Evolutionary conservation across 1,140 invertebrate species (phyloP), one percentile per base, ranked within the genome.

Genomic region (Pseudoatta argentina): DNA sequence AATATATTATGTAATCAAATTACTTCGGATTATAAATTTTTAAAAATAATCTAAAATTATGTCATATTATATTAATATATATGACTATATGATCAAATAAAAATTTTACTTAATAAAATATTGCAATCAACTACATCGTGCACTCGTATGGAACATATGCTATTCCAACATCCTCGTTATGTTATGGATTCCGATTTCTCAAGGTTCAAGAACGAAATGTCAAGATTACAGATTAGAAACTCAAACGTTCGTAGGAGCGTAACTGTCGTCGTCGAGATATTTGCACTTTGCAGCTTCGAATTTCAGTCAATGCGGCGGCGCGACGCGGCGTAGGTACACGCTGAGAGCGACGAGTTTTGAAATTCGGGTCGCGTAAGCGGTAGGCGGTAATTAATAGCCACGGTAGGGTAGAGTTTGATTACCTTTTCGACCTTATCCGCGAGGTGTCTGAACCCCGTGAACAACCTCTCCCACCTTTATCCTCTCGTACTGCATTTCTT

Each of bases 371-470:
- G 82, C 89, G 88, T 87, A 88, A 90, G 76, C 61, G 86, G 89
- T 82, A 78, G 77, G 53, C 76, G 87, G 89, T 91, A 91, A 91
- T 91, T 91, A 91, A 91, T 91, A 90, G 89, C 89, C 89, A 86
- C 77, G 82, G 18, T 55, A 77, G 64, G 82, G 73, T 55, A 86
- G 89, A 91, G 89, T 91, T 91, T 91, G 89, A 91, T 91, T 91
- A 91, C 89, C 89, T 90, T 91, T 91, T 90, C 89, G 89, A 90
- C 89, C 87, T 91, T 90, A 90, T 90, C 89, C 64, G 21, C 63
- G n/a, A 85, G 27, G 64, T 63, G 73, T 76, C 63, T 63, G 75
- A 44, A 39, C 67, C 76, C 8, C 61, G 24, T 24, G 44, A 21
- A 21, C 83, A 57, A 12, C 61, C 16, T 18, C 10, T 14, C 48